Percentiles rank a stretch among this genome's conserved stretches.
Evolutionary conservation across 1,140 invertebrate species (phyloP).

Genomic region (Brachionus paranguensis): DNA sequence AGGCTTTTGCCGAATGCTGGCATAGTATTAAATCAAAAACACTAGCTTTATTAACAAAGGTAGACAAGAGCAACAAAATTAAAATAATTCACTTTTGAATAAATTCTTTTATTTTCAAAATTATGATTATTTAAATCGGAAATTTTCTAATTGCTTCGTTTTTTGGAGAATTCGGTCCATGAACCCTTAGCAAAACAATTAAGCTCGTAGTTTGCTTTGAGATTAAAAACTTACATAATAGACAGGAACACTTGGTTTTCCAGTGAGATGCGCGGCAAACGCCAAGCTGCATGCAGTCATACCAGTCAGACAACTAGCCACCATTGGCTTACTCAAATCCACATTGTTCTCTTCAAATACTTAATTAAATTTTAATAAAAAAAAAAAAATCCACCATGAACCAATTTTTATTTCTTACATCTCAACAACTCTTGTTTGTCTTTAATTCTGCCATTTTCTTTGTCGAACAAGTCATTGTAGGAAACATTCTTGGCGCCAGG

Average conservation of each 20-base stretch:
- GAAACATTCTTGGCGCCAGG: conserved; percentile 8
- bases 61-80: conserved; percentile 7
- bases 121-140: neutral
- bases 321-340: neutral
- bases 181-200: conserved; percentile 21
- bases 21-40: neutral
- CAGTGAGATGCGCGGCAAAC: conserved; percentile 14
- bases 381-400: neutral
- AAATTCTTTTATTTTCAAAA: conserved; percentile 17
- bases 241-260: neutral
- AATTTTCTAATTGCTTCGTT: neutral
- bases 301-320: conserved; percentile 34
- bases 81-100: neutral
- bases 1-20: neutral
- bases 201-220: neutral
- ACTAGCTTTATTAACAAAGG: neutral
- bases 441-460: conserved; percentile 7
- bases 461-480: conserved; percentile 27
- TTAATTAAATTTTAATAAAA: neutral
- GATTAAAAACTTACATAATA: conserved; percentile 9
- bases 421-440: neutral
- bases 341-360: conserved; percentile 7
- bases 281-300: conserved; percentile 36
- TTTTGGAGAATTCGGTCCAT: conserved; percentile 25
- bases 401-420: neutral